Evolutionary conservation across 2,797 vertebrate species (phyloP), one percentile per base, ranked within the genome.

Genomic region (Danio choprae): DNA sequence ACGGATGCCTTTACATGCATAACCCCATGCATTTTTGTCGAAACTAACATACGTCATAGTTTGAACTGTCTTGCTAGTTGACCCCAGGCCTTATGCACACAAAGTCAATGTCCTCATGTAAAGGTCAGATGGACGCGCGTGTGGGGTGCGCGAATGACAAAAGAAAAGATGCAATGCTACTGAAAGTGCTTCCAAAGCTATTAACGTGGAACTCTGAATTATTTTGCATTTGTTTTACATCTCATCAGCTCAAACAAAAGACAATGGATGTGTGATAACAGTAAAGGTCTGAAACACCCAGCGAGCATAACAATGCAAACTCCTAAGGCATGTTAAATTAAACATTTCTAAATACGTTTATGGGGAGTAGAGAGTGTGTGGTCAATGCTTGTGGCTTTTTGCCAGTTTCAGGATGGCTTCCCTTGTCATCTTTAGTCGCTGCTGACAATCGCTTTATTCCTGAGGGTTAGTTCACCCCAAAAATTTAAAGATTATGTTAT

Each of bases 201-300:
- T 78, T 59, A 40, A 22, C 41, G 74, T 38, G n/a, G 40, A 74
- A 41, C n/a, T 36, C 50, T 50, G 76, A 72, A 72, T 67, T 53
- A 7, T 29, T 81, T 58, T 78, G 81, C 48, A 72, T 74, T 55
- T 50, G 40, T 81, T 81, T 80, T 69, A 43, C 80, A 82, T 82
- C 67, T 80, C 50, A 77, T 77, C 64, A 71, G 48, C 43, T 69
- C 44, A 50, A 62, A 63, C 69, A 69, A 79, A 76, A 72, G 78
- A 59, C 60, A 55, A 59, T 50, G 20, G 75, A 64, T 50, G n/a
- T 70, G 79, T 69, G 53, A 29, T 48, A 48, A 50, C 18, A 68
- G 75, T 48, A 55, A 76, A 76, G 69, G 48, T 48, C 58, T 41
- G 44, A 13, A 64, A 46, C 50, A 7, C 59, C 22, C 22, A 74